Conservation (phyloP, 2,113 vertebrate genomes). For the Hippocampus zosterae region DNA sequence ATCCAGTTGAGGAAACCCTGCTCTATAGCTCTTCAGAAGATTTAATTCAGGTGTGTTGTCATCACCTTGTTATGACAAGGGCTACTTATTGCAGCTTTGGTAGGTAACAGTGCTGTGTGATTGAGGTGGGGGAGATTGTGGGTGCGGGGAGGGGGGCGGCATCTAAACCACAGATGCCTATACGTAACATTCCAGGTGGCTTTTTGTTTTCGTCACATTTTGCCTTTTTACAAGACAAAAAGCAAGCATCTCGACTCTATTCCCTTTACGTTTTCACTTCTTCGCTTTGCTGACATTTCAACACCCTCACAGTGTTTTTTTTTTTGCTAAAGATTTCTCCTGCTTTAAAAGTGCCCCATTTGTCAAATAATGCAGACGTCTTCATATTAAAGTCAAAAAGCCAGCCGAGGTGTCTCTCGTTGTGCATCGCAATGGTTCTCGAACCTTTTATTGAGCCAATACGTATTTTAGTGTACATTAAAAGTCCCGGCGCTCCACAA, state of each 20-base stretch:
- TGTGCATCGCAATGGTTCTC: not conserved
- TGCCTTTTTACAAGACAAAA: conserved; percentile 31
- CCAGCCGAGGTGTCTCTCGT: not conserved
- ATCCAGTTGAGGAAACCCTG: not conserved
- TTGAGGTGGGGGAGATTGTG: conserved; percentile 40
- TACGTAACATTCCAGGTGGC: conserved; percentile 28
- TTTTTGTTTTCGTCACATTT: conserved; percentile 18
- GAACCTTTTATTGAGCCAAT: not conserved
- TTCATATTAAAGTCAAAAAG: too few species aligned
- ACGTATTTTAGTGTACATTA: not conserved
- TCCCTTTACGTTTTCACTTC: conserved; percentile 5
- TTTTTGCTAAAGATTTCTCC: not conserved
- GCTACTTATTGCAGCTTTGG: conserved; percentile 65
- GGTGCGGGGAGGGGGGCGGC: conserved; percentile 25
- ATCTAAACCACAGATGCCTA: conserved; percentile 40
- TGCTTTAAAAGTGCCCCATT: not conserved
- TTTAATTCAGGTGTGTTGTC: conserved; percentile 75
- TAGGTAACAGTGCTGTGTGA: conserved; percentile 34
- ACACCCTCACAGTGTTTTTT: not conserved
- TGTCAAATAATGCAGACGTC: too few species aligned
- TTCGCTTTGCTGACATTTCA: conserved; percentile 19
- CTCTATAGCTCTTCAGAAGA: conserved; percentile 40
- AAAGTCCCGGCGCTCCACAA: not conserved
- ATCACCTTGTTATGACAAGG: conserved; percentile 64
- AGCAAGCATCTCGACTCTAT: conserved; percentile 3